Evolutionary conservation across 2,113 vertebrate genomes (phyloP).

Genomic region (Serinus canaria): DNA sequence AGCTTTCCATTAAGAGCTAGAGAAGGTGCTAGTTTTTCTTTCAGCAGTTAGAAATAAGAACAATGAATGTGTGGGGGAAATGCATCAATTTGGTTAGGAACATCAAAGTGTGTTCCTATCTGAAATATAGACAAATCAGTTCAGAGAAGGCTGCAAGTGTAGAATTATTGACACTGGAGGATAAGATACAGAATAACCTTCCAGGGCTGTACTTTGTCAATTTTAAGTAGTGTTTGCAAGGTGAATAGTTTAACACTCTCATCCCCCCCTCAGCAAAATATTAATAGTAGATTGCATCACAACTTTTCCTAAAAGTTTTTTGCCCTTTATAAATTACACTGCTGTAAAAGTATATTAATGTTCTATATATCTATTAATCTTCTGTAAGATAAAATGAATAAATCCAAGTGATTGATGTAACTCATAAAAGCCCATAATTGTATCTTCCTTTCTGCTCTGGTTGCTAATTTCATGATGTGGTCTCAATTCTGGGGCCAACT

Average conservation of each 20-base stretch:
- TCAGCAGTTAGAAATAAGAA: slow-evolving; percentile 11
- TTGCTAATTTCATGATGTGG: not conserved
- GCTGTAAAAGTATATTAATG: not conserved
- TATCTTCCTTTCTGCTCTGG: not conserved
- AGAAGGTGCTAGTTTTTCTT: slow-evolving; percentile 5
- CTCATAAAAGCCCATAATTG: not conserved
- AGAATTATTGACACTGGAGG: slow-evolving; percentile 45
- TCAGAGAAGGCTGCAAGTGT: not conserved
- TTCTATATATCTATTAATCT: not conserved
- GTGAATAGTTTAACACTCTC: not conserved
- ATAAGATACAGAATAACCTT: slow-evolving; percentile 6
- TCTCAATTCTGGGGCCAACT: not conserved
- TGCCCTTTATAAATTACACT: not conserved
- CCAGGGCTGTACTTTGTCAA: not conserved
- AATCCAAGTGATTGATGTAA: not conserved
- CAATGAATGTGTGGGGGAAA: not conserved
- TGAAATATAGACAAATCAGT: not conserved
- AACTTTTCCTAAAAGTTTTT: not conserved
- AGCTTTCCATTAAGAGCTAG: slow-evolving; percentile 23
- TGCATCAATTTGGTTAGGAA: slow-evolving; percentile 27
- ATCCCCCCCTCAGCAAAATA: not conserved
- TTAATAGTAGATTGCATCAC: not conserved
- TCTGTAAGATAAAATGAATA: not conserved
- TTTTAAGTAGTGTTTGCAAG: slow-evolving; percentile 15
- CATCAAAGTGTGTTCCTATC: not conserved